Percentiles rank a stretch among this genome's conserved stretches.
Conservation (phyloP, 2,113 vertebrate genomes). For the Gymnogyps californianus region DNA sequence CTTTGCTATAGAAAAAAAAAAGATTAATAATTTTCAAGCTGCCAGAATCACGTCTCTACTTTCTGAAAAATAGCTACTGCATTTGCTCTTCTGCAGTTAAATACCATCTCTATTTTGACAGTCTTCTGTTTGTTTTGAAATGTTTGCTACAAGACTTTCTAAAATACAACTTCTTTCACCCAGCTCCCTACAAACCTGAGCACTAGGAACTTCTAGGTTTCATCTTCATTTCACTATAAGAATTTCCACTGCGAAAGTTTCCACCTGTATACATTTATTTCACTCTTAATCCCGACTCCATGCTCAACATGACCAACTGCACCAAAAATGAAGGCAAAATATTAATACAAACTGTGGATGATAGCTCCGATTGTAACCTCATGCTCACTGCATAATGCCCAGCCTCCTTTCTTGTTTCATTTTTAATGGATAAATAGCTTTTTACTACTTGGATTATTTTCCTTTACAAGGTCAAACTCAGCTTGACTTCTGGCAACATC, state of each 20-base stretch:
- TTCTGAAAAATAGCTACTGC: background rate
- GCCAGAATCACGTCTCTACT: background rate
- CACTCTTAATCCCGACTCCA: background rate
- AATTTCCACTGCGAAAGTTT: background rate
- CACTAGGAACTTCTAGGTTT: background rate
- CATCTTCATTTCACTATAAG: background rate
- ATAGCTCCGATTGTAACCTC: background rate
- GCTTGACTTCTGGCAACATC: conserved; percentile 4
- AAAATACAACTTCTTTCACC: background rate
- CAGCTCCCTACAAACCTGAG: background rate
- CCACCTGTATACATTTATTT: background rate
- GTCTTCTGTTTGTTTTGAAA: background rate
- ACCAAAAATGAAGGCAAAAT: background rate
- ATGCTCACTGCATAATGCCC: background rate
- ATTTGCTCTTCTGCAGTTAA: background rate
- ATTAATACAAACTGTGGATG: background rate
- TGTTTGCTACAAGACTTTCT: background rate
- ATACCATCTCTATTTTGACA: background rate
- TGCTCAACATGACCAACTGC: background rate
- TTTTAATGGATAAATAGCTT: background rate
- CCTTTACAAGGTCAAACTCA: conserved; percentile 13
- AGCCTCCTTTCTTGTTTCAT: background rate
- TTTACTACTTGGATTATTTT: background rate
- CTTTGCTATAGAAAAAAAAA: background rate
- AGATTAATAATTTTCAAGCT: background rate